Percentiles rank a stretch among this genome's conserved stretches.
Conservation (phyloP, 1,140 invertebrate genomes). For the Charaxes varanes region DNA sequence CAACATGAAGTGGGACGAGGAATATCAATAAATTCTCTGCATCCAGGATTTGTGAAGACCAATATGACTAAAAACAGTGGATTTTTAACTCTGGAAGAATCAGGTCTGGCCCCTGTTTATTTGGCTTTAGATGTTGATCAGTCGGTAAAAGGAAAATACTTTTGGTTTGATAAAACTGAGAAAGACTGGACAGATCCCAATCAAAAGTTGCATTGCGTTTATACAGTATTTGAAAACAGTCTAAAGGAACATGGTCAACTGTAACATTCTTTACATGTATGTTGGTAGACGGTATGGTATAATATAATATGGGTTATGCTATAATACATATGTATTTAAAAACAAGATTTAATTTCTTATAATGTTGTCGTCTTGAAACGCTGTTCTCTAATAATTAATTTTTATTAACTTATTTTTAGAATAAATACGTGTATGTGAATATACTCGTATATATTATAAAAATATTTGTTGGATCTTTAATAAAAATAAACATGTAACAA, state of each 20-base stretch:
- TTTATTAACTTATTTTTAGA: no score
- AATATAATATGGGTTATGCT: no score
- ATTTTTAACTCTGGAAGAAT: constrained; percentile 11
- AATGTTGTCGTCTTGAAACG: no score
- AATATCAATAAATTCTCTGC: constrained; percentile 20
- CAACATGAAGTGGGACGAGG: constrained; percentile 13
- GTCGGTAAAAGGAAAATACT: constrained; percentile 19
- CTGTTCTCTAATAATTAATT: no score
- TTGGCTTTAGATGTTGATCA: constrained; percentile 19
- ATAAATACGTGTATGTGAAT: no score
- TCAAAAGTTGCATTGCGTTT: constrained; percentile 6
- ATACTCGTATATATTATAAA: no score
- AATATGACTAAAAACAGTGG: constrained; percentile 15
- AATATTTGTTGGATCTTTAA: no score
- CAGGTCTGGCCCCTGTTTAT: constrained; percentile 14
- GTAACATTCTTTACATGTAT: no score
- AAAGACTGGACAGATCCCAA: constrained; percentile 10
- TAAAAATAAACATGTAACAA: no score
- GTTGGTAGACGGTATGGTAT: no score
- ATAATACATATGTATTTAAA: no score
- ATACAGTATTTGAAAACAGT: constrained; percentile 4
- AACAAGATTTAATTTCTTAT: no score
- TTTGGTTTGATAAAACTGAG: constrained; percentile 23
- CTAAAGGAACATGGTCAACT: constrained; percentile 5
- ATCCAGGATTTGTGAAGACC: constrained; percentile 21